Evolutionary conservation across 2,888 invertebrate genomes (phyloP).

Genomic region (Bibio marci): DNA sequence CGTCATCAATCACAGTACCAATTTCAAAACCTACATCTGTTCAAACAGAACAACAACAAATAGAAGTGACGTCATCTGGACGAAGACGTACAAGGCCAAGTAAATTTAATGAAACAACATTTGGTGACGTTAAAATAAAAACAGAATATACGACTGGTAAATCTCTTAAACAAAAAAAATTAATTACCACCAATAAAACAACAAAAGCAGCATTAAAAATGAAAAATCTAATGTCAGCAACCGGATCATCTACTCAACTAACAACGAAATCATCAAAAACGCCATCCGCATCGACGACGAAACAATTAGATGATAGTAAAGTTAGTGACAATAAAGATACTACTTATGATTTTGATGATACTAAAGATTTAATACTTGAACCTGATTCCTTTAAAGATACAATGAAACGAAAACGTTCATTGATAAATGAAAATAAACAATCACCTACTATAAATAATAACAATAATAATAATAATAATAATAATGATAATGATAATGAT

Average conservation of each 20-base stretch:
- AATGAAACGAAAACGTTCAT: constrained; percentile 6
- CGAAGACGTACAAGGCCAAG: constrained; percentile 42
- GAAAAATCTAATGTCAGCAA: too few species aligned
- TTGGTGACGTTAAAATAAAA: constrained; percentile 22
- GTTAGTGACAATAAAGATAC: too few species aligned
- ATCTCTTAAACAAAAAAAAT: constrained; percentile 3
- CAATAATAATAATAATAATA: too few species aligned
- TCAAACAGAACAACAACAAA: constrained; percentile 9
- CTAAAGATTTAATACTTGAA: neutral
- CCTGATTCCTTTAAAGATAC: constrained; percentile 8
- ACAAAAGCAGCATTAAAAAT: constrained; percentile 8
- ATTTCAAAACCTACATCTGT: neutral
- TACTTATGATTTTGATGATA: too few species aligned
- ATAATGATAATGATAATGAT: too few species aligned
- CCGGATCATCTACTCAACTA: too few species aligned
- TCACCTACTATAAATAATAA: too few species aligned
- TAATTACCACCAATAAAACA: constrained; percentile 11
- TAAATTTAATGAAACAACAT: constrained; percentile 47
- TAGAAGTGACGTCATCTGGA: constrained; percentile 44
- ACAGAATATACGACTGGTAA: constrained; percentile 19
- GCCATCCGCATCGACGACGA: too few species aligned
- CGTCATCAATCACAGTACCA: neutral
- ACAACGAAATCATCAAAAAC: too few species aligned
- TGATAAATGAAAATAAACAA: neutral
- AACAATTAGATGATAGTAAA: too few species aligned